Percentiles rank a stretch among this genome's conserved stretches.
Evolutionary conservation across 2,797 vertebrate genomes (phyloP).

Genomic region (Paramormyrops hopkinsi): DNA sequence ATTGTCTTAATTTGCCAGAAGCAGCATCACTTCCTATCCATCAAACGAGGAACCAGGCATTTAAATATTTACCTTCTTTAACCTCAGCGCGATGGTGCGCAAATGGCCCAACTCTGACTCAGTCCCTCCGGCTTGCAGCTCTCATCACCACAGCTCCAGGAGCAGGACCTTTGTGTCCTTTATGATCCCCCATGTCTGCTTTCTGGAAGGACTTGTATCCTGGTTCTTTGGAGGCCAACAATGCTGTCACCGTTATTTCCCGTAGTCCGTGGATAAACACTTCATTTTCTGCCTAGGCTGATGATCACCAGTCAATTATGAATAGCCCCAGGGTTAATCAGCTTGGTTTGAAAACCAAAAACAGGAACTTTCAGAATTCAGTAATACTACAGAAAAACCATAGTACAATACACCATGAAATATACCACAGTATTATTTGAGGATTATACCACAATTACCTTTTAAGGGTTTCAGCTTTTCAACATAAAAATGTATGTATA

Average conservation of each 20-base stretch:
- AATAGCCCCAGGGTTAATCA: not conserved
- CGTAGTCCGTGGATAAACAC: not conserved
- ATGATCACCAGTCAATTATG: not conserved
- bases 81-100: not conserved
- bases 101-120: not conserved
- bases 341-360: not conserved
- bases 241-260: not conserved
- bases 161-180: not conserved
- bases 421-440: not conserved
- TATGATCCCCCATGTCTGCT: not conserved
- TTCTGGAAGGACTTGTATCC: not conserved
- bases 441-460: not conserved
- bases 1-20: not conserved
- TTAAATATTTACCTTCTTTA: not conserved
- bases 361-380: not conserved
- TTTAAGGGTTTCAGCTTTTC: not conserved
- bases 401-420: not conserved
- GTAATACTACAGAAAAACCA: not conserved
- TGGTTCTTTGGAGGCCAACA: not conserved
- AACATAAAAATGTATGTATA: not conserved
- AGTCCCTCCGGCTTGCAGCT: not conserved
- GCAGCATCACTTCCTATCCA: not conserved
- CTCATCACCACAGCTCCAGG: not conserved
- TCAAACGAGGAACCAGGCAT: not conserved
- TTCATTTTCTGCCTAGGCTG: not conserved